Evolutionary conservation across 2,797 vertebrate species (phyloP).

Genomic region (Hypotaenidia okinawae): DNA sequence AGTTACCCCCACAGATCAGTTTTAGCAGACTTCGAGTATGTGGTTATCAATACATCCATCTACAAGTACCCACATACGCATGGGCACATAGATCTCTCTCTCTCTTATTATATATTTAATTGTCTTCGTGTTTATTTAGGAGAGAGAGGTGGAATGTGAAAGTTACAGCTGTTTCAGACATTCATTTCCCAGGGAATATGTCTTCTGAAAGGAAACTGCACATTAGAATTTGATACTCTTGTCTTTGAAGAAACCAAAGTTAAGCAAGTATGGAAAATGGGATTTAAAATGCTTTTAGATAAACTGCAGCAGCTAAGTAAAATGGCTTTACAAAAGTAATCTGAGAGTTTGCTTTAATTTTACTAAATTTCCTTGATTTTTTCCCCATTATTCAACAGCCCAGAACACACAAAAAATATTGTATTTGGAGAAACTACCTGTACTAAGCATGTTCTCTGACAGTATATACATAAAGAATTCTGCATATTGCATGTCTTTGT

Average conservation of each 20-base stretch:
- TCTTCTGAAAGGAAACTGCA: slow-evolving; percentile 58
- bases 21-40: neutral
- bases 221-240: slow-evolving; percentile 48
- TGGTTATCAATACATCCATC: slow-evolving; percentile 53
- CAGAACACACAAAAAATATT: neutral
- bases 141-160: slow-evolving; percentile 17
- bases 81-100: slow-evolving; percentile 8
- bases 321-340: neutral
- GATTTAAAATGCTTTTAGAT: slow-evolving; percentile 50
- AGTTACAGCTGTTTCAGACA: slow-evolving; percentile 63
- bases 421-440: neutral
- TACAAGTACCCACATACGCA: neutral
- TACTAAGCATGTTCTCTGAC: neutral
- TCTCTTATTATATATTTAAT: neutral
- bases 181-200: slow-evolving; percentile 18
- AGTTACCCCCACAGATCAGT: slow-evolving; percentile 18
- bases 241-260: slow-evolving; percentile 44
- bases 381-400: neutral
- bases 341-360: neutral
- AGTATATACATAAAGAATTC: neutral
- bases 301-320: neutral
- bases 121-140: neutral
- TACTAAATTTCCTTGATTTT: neutral
- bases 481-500: neutral
- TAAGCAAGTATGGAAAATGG: slow-evolving; percentile 54